Percentiles rank a stretch among this genome's conserved stretches.
phyloP scores from a whole-genome alignment of 2,888 invertebrate species.

The Epinotia bilunana region DNA sequence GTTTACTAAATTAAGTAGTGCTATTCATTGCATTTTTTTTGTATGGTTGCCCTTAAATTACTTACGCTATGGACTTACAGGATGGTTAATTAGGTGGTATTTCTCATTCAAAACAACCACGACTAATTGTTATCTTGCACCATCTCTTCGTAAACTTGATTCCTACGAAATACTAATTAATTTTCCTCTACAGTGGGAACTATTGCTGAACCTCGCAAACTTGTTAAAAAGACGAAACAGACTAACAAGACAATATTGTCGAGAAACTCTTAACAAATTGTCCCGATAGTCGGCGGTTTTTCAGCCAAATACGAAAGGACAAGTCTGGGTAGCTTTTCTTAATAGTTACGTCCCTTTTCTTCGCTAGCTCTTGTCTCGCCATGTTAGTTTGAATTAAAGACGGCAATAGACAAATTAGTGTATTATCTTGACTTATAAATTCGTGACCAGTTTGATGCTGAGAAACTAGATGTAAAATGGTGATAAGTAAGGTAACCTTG shows the following conservation, averaged over 20 bases:
- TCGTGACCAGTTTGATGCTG: neutral
- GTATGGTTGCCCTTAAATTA: no score
- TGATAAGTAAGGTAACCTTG: no score
- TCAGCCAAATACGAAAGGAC: neutral
- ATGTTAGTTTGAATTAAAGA: conserved; percentile 10
- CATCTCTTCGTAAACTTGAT: neutral
- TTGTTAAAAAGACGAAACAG: conserved; percentile 34
- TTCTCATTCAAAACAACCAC: neutral
- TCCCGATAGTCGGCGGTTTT: conserved; percentile 39
- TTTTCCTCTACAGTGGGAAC: conserved; percentile 11
- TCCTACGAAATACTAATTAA: conserved; percentile 11
- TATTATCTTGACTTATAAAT: neutral
- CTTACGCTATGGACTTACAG: no score
- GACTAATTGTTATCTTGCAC: neutral
- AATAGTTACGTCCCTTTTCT: neutral
- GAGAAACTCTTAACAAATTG: conserved; percentile 47
- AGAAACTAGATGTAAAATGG: neutral
- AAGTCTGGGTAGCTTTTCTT: neutral
- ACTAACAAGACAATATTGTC: conserved; percentile 43
- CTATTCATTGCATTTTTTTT: no score
- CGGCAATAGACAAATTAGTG: neutral
- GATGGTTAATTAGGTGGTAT: no score
- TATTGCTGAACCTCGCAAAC: conserved; percentile 1
- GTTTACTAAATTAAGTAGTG: no score
- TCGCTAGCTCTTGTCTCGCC: neutral